Base-by-base conservation (phyloP, 2,888 invertebrate genomes). In the Sisyra nigra region DNA sequence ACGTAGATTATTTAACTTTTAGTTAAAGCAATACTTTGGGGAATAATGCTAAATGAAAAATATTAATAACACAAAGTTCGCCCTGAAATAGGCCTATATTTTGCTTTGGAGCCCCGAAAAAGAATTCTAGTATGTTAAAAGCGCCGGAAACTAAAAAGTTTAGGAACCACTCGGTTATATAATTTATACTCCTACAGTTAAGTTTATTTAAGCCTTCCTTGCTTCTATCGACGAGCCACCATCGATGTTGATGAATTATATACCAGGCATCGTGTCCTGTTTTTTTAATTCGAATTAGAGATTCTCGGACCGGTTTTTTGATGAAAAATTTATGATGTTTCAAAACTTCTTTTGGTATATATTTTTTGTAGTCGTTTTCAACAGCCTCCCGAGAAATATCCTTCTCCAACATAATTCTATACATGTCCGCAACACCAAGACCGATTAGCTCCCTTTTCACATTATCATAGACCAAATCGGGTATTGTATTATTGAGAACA, bases 341-440 rank as follows among this genome's bases (percentile, higher is more conserved):
- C 8, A 82, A 68, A 42, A 87, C 74, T 48, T 80, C 78, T 58
- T 80, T 80, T 0, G 89, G 89, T 52, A 89, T 74, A 64, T 82
- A 89, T 51, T 80, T 81, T 55, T 82, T 83, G 54, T 84, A 88
- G 52, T 85, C 80, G 49, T 73, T 76, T 53, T 80, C 76, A 3
- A 89, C 75, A 45, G 71, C 71, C 48, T 80, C 80, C 41, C 72
- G 63, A 1, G 74, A 63, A 47, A 77, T 61, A 43, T 76, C 72
- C 51, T 80, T 76, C 56, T 88, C 87, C n/a, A 82, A 59, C 63
- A 82, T 79, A 32, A 83, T 80, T 50, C 88, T 74, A 46, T 75
- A 82, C 86, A 92, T 89, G 59, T 91, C 89, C 41, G 83, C 76
- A 44, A 88, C 86, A 8, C 86, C 86, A 41, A 92, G 66, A 0